Conservation (phyloP, 2,113 vertebrate species). For the Tauraco erythrolophus region DNA sequence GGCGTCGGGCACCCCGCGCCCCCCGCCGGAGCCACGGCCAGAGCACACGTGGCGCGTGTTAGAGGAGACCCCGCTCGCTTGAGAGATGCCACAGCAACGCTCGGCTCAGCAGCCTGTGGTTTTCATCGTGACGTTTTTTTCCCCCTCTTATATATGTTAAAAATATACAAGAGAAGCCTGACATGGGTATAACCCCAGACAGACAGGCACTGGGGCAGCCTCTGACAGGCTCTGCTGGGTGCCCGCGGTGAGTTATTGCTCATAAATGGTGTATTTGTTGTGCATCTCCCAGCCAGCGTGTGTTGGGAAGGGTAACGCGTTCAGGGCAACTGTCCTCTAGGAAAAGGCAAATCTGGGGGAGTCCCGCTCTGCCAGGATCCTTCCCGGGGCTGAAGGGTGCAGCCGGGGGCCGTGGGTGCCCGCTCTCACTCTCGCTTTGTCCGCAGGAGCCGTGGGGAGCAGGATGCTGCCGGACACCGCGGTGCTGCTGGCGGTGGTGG, state of each 20-base stretch:
- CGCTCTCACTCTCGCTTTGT: not conserved
- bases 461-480: slow-evolving; percentile 50
- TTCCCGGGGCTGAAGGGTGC: fast-evolving
- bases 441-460: slow-evolving; percentile 11
- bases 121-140: not conserved
- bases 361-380: fast-evolving
- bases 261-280: fast-evolving
- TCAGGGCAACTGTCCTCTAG: not conserved
- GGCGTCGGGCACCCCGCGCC: no score
- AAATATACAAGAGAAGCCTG: not conserved
- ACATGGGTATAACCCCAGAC: not conserved
- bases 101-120: not conserved
- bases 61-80: not conserved
- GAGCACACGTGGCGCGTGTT: not conserved
- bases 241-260: fast-evolving
- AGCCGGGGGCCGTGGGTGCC: fast-evolving
- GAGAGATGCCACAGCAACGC: not conserved
- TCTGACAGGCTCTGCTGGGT: not conserved
- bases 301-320: fast-evolving
- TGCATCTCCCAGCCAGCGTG: fast-evolving
- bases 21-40: not conserved
- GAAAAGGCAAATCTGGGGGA: not conserved
- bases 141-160: not conserved
- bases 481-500: slow-evolving; percentile 73
- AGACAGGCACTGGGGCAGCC: not conserved